These are phyloP conservation scores for Picathartes gymnocephalus DNA, from an alignment of 2,113 vertebrate genomes.

Conservation along the genomic window DNA sequence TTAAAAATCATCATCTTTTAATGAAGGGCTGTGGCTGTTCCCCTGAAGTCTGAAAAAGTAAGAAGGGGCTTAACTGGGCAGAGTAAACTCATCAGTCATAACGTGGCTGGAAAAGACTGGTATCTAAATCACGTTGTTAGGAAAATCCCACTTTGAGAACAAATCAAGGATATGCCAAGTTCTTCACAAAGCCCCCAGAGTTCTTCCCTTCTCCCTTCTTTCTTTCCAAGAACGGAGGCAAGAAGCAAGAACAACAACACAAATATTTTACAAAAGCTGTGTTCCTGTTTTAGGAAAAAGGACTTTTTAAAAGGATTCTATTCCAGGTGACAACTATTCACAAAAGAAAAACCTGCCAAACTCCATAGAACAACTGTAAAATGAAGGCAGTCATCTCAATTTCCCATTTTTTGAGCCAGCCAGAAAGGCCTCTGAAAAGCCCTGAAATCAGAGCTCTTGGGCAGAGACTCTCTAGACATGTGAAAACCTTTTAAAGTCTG, in stretches of 20 bases:
- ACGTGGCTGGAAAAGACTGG: background rate
- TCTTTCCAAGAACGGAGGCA: background rate
- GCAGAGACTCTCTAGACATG: background rate
- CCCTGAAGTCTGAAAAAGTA: background rate
- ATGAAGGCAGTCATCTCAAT: background rate
- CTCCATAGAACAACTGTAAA: background rate
- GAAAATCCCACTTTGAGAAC: background rate
- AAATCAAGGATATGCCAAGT: constrained; percentile 1
- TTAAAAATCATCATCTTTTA: background rate
- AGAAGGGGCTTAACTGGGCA: background rate
- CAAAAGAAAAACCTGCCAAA: background rate
- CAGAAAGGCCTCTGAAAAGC: background rate
- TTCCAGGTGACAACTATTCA: background rate
- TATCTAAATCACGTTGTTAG: background rate
- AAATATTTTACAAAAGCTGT: background rate
- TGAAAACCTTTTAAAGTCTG: background rate
- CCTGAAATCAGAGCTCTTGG: background rate
- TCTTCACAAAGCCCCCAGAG: background rate
- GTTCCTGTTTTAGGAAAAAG: background rate
- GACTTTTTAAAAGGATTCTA: background rate
- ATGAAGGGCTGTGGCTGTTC: background rate
- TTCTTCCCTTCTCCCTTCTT: background rate
- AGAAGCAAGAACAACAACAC: background rate
- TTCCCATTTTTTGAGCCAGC: background rate
- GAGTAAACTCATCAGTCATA: background rate